Conservation (phyloP, 1,140 invertebrate species). For the Cotesia vestalis region DNA sequence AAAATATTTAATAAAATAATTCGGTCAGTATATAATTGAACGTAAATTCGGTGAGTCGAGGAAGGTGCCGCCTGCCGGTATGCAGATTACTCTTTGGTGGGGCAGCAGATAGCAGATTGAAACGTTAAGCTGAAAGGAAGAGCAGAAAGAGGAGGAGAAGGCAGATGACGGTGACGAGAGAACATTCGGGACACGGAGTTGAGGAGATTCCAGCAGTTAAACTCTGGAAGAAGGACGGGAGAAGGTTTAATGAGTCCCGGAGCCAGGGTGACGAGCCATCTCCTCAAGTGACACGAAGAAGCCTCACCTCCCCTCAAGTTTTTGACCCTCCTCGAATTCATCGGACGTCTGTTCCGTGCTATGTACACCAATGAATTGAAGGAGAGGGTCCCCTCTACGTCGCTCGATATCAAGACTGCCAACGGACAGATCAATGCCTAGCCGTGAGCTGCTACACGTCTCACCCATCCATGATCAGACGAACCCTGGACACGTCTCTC, state of each 20-base stretch:
- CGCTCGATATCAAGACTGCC: constrained; percentile 62
- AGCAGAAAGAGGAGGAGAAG: background rate
- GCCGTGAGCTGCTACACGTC: constrained; percentile 48
- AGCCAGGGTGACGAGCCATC: constrained; percentile 55
- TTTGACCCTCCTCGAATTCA: constrained; percentile 13
- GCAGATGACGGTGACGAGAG: background rate
- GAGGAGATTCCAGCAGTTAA: background rate
- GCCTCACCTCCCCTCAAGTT: constrained; percentile 40
- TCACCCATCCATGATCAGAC: constrained; percentile 55
- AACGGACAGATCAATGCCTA: constrained; percentile 64
- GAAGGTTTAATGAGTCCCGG: constrained; percentile 48
- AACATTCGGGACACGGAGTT: background rate
- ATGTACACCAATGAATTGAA: constrained; percentile 31
- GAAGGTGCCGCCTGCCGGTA: too few species aligned
- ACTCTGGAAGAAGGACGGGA: constrained; percentile 26
- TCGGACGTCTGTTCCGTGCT: constrained; percentile 2
- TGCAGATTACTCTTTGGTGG: too few species aligned
- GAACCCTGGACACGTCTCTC: constrained; percentile 45
- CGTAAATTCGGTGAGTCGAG: too few species aligned
- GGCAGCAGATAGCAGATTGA: background rate
- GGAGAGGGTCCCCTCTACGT: constrained; percentile 41
- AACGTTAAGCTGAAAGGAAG: background rate
- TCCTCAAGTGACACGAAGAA: constrained; percentile 51
- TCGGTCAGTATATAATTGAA: too few species aligned
- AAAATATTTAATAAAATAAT: background rate